phyloP scores from a whole-genome alignment of 2,797 vertebrate species.

The Chloroceryle inda region DNA sequence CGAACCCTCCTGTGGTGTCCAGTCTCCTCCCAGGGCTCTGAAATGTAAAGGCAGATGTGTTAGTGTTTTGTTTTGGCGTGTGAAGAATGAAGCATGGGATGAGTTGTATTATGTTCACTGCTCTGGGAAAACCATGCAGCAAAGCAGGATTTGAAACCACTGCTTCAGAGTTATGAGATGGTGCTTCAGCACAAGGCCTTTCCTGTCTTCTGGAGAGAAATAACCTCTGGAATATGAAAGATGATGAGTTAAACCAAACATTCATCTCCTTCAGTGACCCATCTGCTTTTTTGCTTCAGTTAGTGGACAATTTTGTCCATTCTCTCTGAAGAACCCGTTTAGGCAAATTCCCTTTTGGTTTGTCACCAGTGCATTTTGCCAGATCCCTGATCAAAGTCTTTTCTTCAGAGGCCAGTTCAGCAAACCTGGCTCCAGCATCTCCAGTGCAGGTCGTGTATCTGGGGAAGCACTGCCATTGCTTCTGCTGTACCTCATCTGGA shows the following conservation, averaged over 20 bases:
- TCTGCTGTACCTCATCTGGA: not conserved
- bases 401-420: not conserved
- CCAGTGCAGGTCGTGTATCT: not conserved
- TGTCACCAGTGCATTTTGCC: not conserved
- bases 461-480: not conserved
- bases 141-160: not conserved
- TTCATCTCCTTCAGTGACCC: not conserved
- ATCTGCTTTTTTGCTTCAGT: not conserved
- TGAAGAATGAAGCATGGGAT: not conserved
- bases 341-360: not conserved
- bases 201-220: not conserved
- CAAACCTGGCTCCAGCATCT: not conserved
- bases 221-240: not conserved
- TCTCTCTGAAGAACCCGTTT: not conserved
- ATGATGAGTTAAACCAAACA: not conserved
- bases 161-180: not conserved
- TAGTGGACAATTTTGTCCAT: not conserved
- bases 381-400: not conserved
- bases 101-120: not conserved
- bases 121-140: not conserved
- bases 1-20: not conserved
- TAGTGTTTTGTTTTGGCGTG: not conserved
- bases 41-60: not conserved
- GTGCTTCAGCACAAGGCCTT: not conserved
- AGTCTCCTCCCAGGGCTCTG: not conserved